Conservation (phyloP, 2,797 vertebrate species). For the Potorous gilbertii region DNA sequence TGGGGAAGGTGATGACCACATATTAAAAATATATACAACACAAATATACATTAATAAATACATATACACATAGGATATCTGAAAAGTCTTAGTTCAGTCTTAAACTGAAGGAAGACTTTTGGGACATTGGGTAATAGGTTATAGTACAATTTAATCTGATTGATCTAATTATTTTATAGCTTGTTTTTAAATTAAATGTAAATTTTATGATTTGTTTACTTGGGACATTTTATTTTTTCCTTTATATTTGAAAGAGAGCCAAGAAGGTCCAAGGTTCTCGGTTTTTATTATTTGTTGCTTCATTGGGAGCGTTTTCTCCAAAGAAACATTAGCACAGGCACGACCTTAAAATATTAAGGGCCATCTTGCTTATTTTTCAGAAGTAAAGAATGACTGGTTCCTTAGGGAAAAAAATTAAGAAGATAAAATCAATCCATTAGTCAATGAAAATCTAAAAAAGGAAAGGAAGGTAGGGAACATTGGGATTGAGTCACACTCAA, state of each 20-base stretch:
- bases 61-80: background rate
- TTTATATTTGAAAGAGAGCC: background rate
- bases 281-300: conserved; percentile 43
- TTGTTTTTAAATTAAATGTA: background rate
- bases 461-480: conserved; percentile 41
- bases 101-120: background rate
- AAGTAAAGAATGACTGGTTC: conserved; percentile 47
- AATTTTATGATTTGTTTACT: background rate
- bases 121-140: background rate
- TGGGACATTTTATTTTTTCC: background rate
- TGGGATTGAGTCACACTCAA: conserved; percentile 20
- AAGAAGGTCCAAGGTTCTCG: background rate
- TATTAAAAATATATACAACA: background rate
- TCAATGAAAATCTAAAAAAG: conserved; percentile 43
- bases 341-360: conserved; percentile 4
- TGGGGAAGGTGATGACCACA: background rate
- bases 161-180: background rate
- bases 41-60: background rate
- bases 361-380: conserved; percentile 35
- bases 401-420: conserved; percentile 40
- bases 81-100: background rate
- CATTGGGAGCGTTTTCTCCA: background rate
- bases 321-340: conserved; percentile 6
- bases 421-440: background rate
- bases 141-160: background rate